Evolutionary conservation across 2,113 vertebrate species (phyloP).

Genomic region (Hystrix brachyura): DNA sequence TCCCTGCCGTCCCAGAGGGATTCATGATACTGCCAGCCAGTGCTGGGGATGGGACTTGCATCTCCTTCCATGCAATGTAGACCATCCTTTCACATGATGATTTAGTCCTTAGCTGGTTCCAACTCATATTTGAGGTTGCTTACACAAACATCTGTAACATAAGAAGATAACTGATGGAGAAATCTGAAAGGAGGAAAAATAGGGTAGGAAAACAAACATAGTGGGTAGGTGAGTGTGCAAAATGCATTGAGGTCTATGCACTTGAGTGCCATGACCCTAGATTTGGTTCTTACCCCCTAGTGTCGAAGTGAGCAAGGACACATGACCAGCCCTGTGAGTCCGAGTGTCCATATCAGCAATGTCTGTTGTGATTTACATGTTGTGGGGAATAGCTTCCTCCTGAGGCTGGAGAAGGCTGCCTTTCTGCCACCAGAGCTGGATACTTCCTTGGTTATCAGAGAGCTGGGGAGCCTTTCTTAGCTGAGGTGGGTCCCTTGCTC

Average conservation of each 20-base stretch:
- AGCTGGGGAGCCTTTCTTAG: neutral
- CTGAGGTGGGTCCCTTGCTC: neutral
- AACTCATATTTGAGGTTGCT: neutral
- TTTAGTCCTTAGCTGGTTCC: neutral
- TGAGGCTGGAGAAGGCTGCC: neutral
- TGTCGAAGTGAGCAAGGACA: neutral
- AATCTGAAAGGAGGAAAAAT: neutral
- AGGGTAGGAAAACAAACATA: neutral
- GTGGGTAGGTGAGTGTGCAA: neutral
- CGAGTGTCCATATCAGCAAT: accelerated
- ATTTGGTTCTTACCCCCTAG: neutral
- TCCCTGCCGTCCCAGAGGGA: too few relatives aligned
- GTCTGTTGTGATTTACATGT: neutral
- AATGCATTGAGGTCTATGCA: neutral
- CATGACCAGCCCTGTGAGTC: neutral
- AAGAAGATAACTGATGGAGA: neutral
- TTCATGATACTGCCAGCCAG: neutral
- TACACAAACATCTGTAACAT: neutral
- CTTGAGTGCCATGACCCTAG: neutral
- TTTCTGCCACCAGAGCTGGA: neutral
- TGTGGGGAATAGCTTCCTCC: neutral
- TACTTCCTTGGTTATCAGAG: neutral
- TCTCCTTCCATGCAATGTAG: neutral
- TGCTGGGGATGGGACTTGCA: neutral
- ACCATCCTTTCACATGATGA: neutral